These are phyloP conservation scores for Parnassius glacialis DNA, from an alignment of 2,888 invertebrate species.

Conservation along the genomic window DNA sequence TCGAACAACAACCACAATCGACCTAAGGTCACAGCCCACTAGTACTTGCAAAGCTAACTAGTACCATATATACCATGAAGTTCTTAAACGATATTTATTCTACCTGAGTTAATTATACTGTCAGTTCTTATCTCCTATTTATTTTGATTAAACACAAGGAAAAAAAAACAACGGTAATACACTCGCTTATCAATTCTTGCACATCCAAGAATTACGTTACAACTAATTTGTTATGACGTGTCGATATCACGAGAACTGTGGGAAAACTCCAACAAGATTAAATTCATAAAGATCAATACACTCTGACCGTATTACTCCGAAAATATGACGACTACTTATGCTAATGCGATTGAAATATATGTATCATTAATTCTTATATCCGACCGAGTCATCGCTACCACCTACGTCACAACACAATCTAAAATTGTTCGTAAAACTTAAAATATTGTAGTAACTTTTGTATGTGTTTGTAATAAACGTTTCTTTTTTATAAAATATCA, in stretches of 20 bases:
- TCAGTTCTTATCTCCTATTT: conserved; percentile 14
- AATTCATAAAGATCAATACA: conserved; percentile 15
- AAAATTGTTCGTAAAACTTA: too few relatives aligned
- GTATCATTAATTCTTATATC: conserved; percentile 16
- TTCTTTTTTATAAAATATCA: too few relatives aligned
- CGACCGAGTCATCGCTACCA: conserved; percentile 17
- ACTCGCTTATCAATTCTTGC: conserved; percentile 52
- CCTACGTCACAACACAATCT: too few relatives aligned
- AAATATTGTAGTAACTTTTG: too few relatives aligned
- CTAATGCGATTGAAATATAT: conserved; percentile 18
- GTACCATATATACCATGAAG: too few relatives aligned
- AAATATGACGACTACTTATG: conserved; percentile 22
- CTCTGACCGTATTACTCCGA: conserved; percentile 1
- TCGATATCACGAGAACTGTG: conserved; percentile 12
- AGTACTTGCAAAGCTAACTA: conserved; percentile 18
- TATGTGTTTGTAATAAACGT: too few relatives aligned
- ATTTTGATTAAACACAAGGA: background rate
- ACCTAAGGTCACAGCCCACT: conserved; percentile 59
- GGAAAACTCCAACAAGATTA: conserved; percentile 17
- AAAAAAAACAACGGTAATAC: background rate
- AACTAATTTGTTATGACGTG: conserved; percentile 26
- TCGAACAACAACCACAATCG: conserved; percentile 49
- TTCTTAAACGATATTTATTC: background rate
- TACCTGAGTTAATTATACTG: conserved; percentile 9
- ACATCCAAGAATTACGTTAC: conserved; percentile 32